phyloP scores from a whole-genome alignment of 2,888 invertebrate species.

The Cordilura impudica region DNA sequence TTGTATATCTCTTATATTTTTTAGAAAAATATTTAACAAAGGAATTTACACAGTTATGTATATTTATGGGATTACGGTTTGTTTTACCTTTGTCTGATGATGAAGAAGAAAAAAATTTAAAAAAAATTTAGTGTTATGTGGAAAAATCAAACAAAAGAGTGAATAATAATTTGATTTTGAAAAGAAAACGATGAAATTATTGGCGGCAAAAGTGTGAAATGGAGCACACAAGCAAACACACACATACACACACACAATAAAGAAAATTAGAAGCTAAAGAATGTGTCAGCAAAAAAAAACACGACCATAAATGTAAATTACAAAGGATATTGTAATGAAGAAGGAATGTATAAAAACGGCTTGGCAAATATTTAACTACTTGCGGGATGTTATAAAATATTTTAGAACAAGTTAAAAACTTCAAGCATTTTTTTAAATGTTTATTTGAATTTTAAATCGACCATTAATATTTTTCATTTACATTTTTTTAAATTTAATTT shows the following conservation, averaged over 20 bases:
- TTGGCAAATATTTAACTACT: no score
- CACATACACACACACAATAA: no score
- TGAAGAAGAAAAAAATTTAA: neutral
- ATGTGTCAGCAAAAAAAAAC: no score
- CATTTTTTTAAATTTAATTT: no score
- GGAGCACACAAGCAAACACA: no score
- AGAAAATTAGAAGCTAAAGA: no score
- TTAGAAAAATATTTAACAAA: neutral
- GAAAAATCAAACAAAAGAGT: constrained; percentile 12
- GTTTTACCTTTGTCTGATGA: constrained; percentile 21
- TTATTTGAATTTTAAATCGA: no score
- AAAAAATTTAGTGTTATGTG: neutral
- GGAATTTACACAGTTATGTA: constrained; percentile 30
- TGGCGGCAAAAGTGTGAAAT: neutral
- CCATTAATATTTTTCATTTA: no score
- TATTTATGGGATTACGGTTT: constrained; percentile 36
- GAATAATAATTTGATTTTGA: neutral
- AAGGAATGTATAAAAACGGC: no score
- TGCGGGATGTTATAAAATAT: no score
- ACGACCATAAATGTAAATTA: constrained; percentile 4
- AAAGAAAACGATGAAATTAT: constrained; percentile 1
- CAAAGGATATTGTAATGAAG: constrained; percentile 1
- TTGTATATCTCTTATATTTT: neutral
- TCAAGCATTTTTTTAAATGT: no score
- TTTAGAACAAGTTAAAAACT: no score